Percentiles rank a stretch among this genome's conserved stretches.
Evolutionary conservation across 2,113 vertebrate genomes (phyloP).

Genomic region (Campylomormyrus tamandua): DNA sequence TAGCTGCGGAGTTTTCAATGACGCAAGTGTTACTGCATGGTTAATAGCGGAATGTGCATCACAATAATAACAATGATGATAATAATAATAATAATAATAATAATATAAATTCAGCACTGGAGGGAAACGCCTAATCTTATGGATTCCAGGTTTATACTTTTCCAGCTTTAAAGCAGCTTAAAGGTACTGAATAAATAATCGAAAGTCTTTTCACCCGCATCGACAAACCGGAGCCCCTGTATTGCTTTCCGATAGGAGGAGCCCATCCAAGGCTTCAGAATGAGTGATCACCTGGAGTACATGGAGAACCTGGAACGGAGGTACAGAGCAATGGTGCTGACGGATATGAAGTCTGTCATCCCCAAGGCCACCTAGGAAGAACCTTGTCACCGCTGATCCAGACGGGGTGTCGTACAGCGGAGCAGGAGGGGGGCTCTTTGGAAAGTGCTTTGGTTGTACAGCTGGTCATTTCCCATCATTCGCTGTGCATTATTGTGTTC

Average conservation of each 20-base stretch:
- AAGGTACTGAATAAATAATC: not conserved
- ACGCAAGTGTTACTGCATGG: not conserved
- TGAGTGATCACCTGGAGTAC: conserved; percentile 76
- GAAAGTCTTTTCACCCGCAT: too few relatives aligned
- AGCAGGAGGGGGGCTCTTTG: not conserved
- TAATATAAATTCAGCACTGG: not conserved
- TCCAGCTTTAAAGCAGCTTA: not conserved
- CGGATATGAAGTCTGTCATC: conserved; percentile 71
- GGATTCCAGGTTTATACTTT: not conserved
- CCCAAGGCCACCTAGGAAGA: conserved; percentile 41
- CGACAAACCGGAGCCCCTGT: not conserved
- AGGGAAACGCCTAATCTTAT: not conserved
- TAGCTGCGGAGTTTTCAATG: not conserved
- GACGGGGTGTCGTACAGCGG: too few relatives aligned
- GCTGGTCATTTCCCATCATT: not conserved
- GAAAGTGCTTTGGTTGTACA: not conserved
- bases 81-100: not conserved
- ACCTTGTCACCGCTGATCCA: not conserved
- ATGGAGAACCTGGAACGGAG: conserved; percentile 74
- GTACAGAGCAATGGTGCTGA: conserved; percentile 71
- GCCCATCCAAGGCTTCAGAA: conserved; percentile 74
- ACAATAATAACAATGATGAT: not conserved
- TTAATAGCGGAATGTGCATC: not conserved
- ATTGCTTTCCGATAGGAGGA: conserved; percentile 71
- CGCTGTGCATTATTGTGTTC: not conserved